Percentiles rank a stretch among this genome's conserved stretches.
phyloP scores from a whole-genome alignment of 2,797 vertebrate genomes.

The Cossypha caffra region DNA sequence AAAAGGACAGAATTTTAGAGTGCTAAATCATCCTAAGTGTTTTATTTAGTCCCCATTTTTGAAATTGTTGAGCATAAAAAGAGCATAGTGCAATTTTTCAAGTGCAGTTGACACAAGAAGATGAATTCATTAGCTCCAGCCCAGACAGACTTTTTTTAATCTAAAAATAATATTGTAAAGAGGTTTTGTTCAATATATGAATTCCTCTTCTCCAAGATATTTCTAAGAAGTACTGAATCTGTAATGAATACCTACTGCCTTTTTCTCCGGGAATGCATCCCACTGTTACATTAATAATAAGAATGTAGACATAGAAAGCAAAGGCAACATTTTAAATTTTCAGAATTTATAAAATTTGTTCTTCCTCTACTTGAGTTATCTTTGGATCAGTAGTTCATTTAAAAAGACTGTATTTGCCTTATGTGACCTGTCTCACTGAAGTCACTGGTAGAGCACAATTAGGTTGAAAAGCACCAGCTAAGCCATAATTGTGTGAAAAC shows the following conservation, averaged over 20 bases:
- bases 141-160: background rate
- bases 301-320: background rate
- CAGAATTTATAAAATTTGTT: background rate
- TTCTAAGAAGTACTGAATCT: conserved; percentile 34
- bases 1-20: background rate
- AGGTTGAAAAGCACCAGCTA: background rate
- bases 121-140: conserved; percentile 39
- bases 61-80: conserved; percentile 1
- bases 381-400: background rate
- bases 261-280: conserved; percentile 12
- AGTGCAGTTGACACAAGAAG: conserved; percentile 10
- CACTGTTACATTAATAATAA: conserved; percentile 14
- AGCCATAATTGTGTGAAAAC: background rate
- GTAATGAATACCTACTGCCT: conserved; percentile 14
- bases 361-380: background rate
- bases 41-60: conserved; percentile 8
- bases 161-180: conserved; percentile 39
- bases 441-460: background rate
- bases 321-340: conserved; percentile 30
- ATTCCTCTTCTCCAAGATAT: background rate
- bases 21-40: background rate
- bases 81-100: conserved; percentile 20
- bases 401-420: background rate
- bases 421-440: conserved; percentile 12
- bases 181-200: background rate